phyloP scores from a whole-genome alignment of 2,888 invertebrate genomes.

The Zhengitettix transpicula region DNA sequence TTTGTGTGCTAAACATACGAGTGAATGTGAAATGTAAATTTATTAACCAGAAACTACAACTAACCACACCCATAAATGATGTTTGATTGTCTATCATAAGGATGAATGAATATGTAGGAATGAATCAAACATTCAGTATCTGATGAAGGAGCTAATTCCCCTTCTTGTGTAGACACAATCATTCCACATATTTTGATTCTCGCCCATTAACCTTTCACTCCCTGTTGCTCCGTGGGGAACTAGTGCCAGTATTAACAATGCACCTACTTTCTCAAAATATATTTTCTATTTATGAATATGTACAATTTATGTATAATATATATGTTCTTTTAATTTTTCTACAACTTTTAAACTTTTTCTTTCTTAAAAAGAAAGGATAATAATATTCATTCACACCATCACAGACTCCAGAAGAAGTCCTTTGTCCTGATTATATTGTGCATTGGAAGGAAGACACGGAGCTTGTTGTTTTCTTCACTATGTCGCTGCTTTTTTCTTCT shows the following conservation, averaged over 20 bases:
- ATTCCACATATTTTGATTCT: slow-evolving; percentile 3
- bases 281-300: slow-evolving; percentile 12
- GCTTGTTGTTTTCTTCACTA: slow-evolving; percentile 3
- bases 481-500: background rate
- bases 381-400: slow-evolving; percentile 10
- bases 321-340: slow-evolving; percentile 8
- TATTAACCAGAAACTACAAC: too few relatives aligned
- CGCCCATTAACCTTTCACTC: slow-evolving; percentile 3
- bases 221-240: background rate
- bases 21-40: too few relatives aligned
- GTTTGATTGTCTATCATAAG: too few relatives aligned
- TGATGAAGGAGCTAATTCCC: background rate
- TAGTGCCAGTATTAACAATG: slow-evolving; percentile 9
- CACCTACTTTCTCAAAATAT: slow-evolving; percentile 9
- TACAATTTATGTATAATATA: slow-evolving; percentile 5
- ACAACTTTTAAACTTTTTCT: slow-evolving; percentile 6
- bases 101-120: background rate
- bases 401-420: slow-evolving; percentile 11
- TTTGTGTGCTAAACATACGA: background rate
- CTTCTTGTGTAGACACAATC: background rate
- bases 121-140: background rate
- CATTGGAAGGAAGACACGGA: slow-evolving; percentile 12
- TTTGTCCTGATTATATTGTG: slow-evolving; percentile 6
- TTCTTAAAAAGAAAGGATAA: slow-evolving; percentile 4
- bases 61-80: background rate